These are phyloP conservation scores for Brachyhypopomus gauderio DNA, from an alignment of 2,113 vertebrate genomes.

Conservation along the genomic window DNA sequence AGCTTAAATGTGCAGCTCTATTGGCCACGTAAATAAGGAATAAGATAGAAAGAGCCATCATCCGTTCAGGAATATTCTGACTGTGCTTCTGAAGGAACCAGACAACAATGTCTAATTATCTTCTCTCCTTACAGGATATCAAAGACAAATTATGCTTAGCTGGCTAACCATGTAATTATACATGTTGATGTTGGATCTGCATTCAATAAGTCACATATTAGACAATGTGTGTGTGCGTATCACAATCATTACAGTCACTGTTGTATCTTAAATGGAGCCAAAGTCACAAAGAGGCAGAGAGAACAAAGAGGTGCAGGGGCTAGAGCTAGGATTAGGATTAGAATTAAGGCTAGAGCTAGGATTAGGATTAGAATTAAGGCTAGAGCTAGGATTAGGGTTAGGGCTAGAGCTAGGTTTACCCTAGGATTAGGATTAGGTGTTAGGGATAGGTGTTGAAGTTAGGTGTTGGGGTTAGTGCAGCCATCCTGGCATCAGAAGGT, in stretches of 20 bases:
- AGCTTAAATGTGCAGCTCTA: not conserved
- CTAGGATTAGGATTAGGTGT: no score
- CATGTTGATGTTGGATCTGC: not conserved
- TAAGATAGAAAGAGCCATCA: not conserved
- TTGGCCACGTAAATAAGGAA: not conserved
- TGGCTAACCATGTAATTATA: not conserved
- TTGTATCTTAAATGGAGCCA: not conserved
- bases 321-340: slow-evolving; percentile 29
- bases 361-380: not conserved
- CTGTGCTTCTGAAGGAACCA: slow-evolving; percentile 11
- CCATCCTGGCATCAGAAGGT: slow-evolving; percentile 33
- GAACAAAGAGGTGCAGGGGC: not conserved
- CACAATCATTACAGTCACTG: no score
- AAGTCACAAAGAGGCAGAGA: slow-evolving; percentile 4
- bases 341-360: slow-evolving; percentile 46
- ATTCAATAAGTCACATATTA: not conserved
- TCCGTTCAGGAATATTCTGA: not conserved
- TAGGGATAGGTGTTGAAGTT: no score
- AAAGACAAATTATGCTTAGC: slow-evolving; percentile 1
- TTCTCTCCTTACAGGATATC: slow-evolving; percentile 5
- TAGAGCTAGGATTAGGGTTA: no score
- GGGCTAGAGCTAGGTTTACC: no score
- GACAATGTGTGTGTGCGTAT: not conserved
- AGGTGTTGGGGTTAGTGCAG: no score
- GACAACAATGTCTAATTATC: slow-evolving; percentile 34